Evolutionary conservation across 1,140 invertebrate species (phyloP).

Genomic region (Lepidurus packardi): DNA sequence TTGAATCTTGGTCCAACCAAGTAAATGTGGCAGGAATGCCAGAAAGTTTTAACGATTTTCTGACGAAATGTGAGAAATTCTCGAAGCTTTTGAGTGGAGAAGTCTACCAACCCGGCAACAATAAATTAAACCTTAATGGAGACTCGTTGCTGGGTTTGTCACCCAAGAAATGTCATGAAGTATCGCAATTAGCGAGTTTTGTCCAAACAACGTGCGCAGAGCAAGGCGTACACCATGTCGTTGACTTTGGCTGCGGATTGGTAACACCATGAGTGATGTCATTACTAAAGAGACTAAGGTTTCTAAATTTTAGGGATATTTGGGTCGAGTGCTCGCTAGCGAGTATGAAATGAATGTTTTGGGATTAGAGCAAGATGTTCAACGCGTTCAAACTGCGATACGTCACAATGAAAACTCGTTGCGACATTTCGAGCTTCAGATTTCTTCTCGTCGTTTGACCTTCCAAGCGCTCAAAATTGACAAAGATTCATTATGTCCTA

Average conservation of each 20-base stretch:
- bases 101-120: background rate
- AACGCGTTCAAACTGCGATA: slow-evolving; percentile 57
- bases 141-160: background rate
- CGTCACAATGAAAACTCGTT: slow-evolving; percentile 45
- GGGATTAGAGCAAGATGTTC: slow-evolving; percentile 61
- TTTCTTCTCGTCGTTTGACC: slow-evolving; percentile 41
- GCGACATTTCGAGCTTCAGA: slow-evolving; percentile 45
- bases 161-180: slow-evolving; percentile 47
- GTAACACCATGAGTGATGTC: slow-evolving; percentile 45
- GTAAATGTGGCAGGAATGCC: slow-evolving; percentile 48
- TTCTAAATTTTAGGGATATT: slow-evolving; percentile 57
- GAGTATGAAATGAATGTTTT: slow-evolving; percentile 59
- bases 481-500: background rate
- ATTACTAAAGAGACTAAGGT: slow-evolving; percentile 29
- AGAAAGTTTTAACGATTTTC: slow-evolving; percentile 45
- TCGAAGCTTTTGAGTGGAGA: slow-evolving; percentile 36
- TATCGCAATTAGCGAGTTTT: slow-evolving; percentile 42
- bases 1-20: slow-evolving; percentile 45
- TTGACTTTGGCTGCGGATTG: slow-evolving; percentile 76
- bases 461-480: slow-evolving; percentile 23
- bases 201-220: slow-evolving; percentile 39
- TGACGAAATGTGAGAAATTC: slow-evolving; percentile 43
- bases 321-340: slow-evolving; percentile 62
- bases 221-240: slow-evolving; percentile 51
- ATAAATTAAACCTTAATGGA: background rate